Base-by-base conservation (phyloP, 1,140 invertebrate species). In the Scaptomyza pallida region DNA sequence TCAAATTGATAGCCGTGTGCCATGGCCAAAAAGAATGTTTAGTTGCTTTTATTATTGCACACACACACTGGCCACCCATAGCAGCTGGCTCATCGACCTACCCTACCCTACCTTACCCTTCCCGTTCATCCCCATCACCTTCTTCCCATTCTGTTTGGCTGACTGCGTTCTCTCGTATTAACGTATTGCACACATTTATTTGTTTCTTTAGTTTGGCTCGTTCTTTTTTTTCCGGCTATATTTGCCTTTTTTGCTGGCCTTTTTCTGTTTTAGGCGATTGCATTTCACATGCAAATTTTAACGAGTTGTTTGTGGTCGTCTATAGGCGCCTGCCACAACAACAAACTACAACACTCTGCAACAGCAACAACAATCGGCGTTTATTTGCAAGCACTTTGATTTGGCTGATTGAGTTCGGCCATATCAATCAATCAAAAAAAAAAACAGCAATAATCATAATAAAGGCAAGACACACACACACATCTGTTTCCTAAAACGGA, bases 261-360 rank as follows among this genome's bases (percentile, higher is more conserved):
- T 55, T 50, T 65, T 44, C 47, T 65, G 60, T 70, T 73, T 80
- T 67, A 55, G 76, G 26, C 80, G 75, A 78, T 83, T 85, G 80
- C 75, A 79, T 79, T 85, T 55, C 72, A 76, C 80, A 85, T 85
- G 68, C 75, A 85, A 85, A 85, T 85, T 85, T 77, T 85, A 85
- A 85, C 80, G 80, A 80, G 80, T 79, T 85, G 75, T 73, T 76
- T 85, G 80, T 85, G 75, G 80, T 83, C 62, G 74, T 75, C 54
- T 57, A 62, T 69, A 63, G 78, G 74, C 65, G 77, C 70, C 59
- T 65, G 67, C 52, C 56, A 57, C 62, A 78, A 67, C 75, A 78
- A 73, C 52, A 75, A 48, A 23, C 45, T 55, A 35, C 15, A 45
- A n/a, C 75, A 30, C 44, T 10, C 75, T 21, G 33, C 40, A 73